A percentile compares a stretch with the other conserved stretches of the same genome.
Conservation (phyloP, 2,797 vertebrate species). For the Leucoraja ocellata region DNA sequence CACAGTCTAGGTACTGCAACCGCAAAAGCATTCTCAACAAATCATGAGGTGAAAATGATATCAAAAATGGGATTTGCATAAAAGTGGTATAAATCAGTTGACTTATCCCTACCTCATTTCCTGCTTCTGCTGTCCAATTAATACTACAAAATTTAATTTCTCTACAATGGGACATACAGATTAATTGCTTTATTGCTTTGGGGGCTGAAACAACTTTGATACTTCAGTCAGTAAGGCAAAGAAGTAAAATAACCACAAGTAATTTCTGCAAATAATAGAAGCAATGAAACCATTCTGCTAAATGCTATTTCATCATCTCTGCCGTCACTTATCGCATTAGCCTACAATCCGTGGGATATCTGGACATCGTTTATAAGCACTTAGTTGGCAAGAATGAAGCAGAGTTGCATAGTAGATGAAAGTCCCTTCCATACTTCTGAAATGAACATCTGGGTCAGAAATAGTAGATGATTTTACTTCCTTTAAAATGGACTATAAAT, state of each 20-base stretch:
- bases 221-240: neutral
- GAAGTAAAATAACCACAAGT: neutral
- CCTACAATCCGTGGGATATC: neutral
- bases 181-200: neutral
- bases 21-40: too few species aligned
- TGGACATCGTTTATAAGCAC: neutral
- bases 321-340: neutral
- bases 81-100: neutral
- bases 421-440: neutral
- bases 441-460: neutral
- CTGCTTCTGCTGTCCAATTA: neutral
- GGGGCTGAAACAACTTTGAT: neutral
- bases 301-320: neutral
- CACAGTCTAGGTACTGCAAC: too few species aligned
- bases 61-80: neutral
- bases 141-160: neutral
- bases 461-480: neutral
- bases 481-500: neutral
- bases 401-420: neutral
- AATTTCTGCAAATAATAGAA: neutral
- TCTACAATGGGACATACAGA: neutral
- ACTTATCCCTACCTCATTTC: neutral
- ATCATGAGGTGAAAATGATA: neutral
- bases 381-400: neutral
- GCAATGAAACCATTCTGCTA: neutral